Base-by-base conservation (phyloP, 2,888 invertebrate species). In the Amphipoea lucens region DNA sequence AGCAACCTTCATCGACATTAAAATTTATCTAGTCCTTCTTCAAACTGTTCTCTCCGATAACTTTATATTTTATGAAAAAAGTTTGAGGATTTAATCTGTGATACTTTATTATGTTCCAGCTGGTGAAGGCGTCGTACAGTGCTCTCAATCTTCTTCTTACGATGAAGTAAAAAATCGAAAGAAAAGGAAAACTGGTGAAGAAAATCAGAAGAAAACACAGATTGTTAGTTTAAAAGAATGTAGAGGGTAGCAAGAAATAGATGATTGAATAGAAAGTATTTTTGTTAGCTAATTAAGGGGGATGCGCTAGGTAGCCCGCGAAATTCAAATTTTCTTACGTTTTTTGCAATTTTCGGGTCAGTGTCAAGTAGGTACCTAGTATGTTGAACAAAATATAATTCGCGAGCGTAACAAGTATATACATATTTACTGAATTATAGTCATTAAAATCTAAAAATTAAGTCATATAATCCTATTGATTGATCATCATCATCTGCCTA, bases 91-190 rank as follows among this genome's bases (percentile, higher is more conserved):
- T 72, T 73, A 73, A 75, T 71, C 12, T 66, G 14, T 70, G 23
- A 29, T 48, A 40, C 23, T 83, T 74, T 87, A 76, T 87, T 86
- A 74, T 88, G 86, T 96, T 95, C 67, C 94, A 96, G 96, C 90
- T 96, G 90, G 94, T 96, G 90, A 96, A 96, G 88, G 92, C 95
- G 7, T 96, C 96, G 1, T 96, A 96, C 90, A 96, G 95, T 79
- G 96, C 96, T 42, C 90, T 96, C 0, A 96, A 96, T 40, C 91
- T 96, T 63, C 88, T 96, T 60, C 92, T 96, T 29, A 90, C 94
- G 73, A 91, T 48, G 12, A 40, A 62, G 6, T 60, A n/a, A 57
- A 57, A 57, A 0, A n/a, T n/a, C n/a, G 57, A n/a, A 40, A 11
- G 11, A 42, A 42, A 60, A 17, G 3, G 57, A 70, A 54, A 9